These are phyloP conservation scores for Neosalanx taihuensis DNA, from an alignment of 2,797 vertebrate genomes.

Conservation along the genomic window DNA sequence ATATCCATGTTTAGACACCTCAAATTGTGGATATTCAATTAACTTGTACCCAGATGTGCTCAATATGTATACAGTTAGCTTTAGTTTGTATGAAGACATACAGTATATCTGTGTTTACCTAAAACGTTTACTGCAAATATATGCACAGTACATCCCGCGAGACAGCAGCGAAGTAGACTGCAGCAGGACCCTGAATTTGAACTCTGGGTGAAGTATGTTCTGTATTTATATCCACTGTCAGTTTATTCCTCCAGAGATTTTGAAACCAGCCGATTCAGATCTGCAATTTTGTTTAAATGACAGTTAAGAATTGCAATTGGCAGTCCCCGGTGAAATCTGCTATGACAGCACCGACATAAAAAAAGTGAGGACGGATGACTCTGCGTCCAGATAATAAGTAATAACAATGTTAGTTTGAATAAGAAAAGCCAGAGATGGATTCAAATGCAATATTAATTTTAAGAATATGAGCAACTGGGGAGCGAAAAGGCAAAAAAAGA, in stretches of 20 bases:
- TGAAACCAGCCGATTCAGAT: conserved; percentile 79
- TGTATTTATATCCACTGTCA: conserved; percentile 69
- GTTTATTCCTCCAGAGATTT: conserved; percentile 78
- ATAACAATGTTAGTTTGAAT: conserved; percentile 99
- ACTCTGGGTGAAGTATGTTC: conserved; percentile 81
- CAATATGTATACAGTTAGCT: conserved; percentile 3
- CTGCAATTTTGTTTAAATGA: conserved; percentile 90
- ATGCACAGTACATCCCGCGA: conserved; percentile 39
- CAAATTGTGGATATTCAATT: conserved; percentile 14
- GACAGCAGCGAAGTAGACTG: conserved; percentile 48
- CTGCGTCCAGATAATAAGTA: conserved; percentile 94
- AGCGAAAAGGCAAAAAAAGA: conserved; percentile 80
- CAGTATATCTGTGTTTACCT: conserved; percentile 21
- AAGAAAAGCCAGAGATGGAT: conserved; percentile 88
- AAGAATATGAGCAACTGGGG: conserved; percentile 94
- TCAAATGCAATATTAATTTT: conserved; percentile 99
- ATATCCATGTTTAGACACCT: conserved; percentile 1
- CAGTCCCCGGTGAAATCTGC: conserved; percentile 86
- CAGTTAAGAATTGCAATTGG: conserved; percentile 92
- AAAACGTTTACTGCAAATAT: conserved; percentile 41
- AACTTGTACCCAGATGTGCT: conserved; percentile 27
- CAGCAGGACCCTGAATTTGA: conserved; percentile 69
- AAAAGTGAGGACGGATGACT: conserved; percentile 94
- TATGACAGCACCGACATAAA: conserved; percentile 87
- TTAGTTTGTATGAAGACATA: neutral